Percentiles rank a stretch among this genome's conserved stretches.
phyloP scores from a whole-genome alignment of 1,140 invertebrate species.

The Zaprionus vittiger region DNA sequence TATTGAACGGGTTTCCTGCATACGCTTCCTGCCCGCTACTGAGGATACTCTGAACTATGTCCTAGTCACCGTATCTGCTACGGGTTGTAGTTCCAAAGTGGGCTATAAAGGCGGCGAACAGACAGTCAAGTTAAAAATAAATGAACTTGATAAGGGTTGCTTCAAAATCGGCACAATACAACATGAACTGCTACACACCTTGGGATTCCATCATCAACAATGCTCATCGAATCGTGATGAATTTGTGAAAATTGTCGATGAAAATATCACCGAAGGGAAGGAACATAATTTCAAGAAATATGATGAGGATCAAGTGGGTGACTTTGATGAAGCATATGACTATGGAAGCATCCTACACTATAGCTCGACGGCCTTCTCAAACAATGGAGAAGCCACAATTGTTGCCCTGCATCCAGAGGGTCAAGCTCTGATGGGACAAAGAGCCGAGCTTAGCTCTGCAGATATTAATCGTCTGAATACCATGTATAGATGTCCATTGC shows the following conservation, averaged over 20 bases:
- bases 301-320: slow-evolving; percentile 75
- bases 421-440: slow-evolving; percentile 85
- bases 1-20: slow-evolving; percentile 79
- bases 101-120: slow-evolving; percentile 85
- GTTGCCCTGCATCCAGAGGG: slow-evolving; percentile 82
- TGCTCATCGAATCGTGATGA: slow-evolving; percentile 89
- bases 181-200: slow-evolving; percentile 88
- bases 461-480: slow-evolving; percentile 85
- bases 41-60: slow-evolving; percentile 44
- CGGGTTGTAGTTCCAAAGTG: slow-evolving; percentile 85
- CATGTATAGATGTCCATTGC: slow-evolving; percentile 85
- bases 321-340: slow-evolving; percentile 87
- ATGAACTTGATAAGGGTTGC: slow-evolving; percentile 62
- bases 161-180: slow-evolving; percentile 86
- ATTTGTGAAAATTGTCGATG: slow-evolving; percentile 88
- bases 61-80: slow-evolving; percentile 29
- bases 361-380: slow-evolving; percentile 88
- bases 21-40: slow-evolving; percentile 61
- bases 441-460: slow-evolving; percentile 85
- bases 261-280: slow-evolving; percentile 87
- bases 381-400: slow-evolving; percentile 89
- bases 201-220: slow-evolving; percentile 91
- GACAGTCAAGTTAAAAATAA: slow-evolving; percentile 59
- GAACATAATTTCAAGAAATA: slow-evolving; percentile 86
- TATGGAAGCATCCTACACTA: slow-evolving; percentile 90